Conservation (phyloP, 2,797 vertebrate genomes). For the Gephyroberyx darwinii region DNA sequence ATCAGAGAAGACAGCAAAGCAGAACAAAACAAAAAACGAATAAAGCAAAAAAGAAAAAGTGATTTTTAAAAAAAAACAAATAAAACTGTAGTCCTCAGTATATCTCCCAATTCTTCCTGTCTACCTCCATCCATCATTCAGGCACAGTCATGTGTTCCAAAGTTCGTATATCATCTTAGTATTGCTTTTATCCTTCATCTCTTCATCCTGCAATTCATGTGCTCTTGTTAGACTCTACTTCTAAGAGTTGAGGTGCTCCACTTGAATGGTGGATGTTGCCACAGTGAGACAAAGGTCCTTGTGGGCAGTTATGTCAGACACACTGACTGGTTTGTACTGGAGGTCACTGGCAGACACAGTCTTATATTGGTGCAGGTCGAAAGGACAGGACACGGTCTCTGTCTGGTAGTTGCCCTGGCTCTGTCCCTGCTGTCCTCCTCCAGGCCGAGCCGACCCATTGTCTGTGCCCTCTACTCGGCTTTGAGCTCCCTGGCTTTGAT, state of each 20-base stretch:
- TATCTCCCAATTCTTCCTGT: constrained; percentile 55
- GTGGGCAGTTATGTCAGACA: constrained; percentile 85
- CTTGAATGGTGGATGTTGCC: constrained; percentile 96
- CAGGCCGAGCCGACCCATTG: constrained; percentile 58
- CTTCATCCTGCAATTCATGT: constrained; percentile 41
- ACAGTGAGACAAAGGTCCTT: constrained; percentile 99
- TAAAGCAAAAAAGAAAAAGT: constrained; percentile 48
- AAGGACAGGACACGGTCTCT: constrained; percentile 84
- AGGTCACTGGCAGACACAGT: constrained; percentile 83
- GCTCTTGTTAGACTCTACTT: constrained; percentile 29
- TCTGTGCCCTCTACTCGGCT: constrained; percentile 61
- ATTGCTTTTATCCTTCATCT: constrained; percentile 71
- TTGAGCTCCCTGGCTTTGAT: constrained; percentile 75
- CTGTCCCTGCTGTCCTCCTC: constrained; percentile 80
- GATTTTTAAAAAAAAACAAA: constrained; percentile 41
- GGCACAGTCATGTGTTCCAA: constrained; percentile 67
- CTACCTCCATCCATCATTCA: constrained; percentile 52
- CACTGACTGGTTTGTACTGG: constrained; percentile 84
- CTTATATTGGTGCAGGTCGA: constrained; percentile 97
- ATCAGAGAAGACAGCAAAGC: constrained; percentile 53
- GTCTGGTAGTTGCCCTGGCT: constrained; percentile 77
- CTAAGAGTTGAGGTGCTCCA: constrained; percentile 97
- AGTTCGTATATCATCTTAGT: constrained; percentile 60
- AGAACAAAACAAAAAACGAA: constrained; percentile 58
- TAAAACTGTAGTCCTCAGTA: constrained; percentile 50